Base-by-base conservation (phyloP, 2,797 vertebrate species). In the Lerista edwardsae region DNA sequence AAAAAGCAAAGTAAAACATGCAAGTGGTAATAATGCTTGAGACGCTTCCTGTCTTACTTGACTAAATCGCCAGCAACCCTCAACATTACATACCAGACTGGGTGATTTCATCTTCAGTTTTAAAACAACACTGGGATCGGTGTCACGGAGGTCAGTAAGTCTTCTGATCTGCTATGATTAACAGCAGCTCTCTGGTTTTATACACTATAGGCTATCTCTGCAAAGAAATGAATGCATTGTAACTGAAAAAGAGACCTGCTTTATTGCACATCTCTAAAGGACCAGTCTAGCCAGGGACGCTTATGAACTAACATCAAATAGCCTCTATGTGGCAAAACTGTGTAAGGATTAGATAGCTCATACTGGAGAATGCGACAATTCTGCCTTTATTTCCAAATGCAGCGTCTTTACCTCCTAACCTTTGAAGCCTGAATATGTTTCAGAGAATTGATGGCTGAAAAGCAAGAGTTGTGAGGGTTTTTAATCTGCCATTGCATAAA, bases 101-200 rank as follows among this genome's bases (percentile, higher is more conserved):
- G 69, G 62, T 75, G 80, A 75, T 75, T 75, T 74, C 51, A 69
- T 79, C 31, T 83, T 74, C 75, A 69, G 19, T 75, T 36, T 31
- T 25, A 68, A 68, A 77, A 44, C 9, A 51, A 51, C 7, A 51
- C 6, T 34, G 23, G 47, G 14, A 68, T 51, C 51, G 69, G 39
- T 36, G 41, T 76, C 23, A 34, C 10, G 39, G n/a, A 86, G n/a
- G 39, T 68, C 51, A 75, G 25, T 34, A 68, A 47, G 25, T 64
- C 29, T 80, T 51, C 36, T n/a, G 17, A 61, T 61, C 59, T 75
- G 9, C 3, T 68, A 23, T 64, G 57, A 77, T 27, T 61, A 65
- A 64, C 23, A 34, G 36, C n/a, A 64, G 67, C 2, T 51, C n/a
- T 68, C 6, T 36, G 34, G 34, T 31, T 23, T 80, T 76, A 59